A percentile compares a stretch with the other conserved stretches of the same genome.
These are phyloP conservation scores for Callocephalon fimbriatum DNA, from an alignment of 2,113 vertebrate species.

Conservation along the genomic window DNA sequence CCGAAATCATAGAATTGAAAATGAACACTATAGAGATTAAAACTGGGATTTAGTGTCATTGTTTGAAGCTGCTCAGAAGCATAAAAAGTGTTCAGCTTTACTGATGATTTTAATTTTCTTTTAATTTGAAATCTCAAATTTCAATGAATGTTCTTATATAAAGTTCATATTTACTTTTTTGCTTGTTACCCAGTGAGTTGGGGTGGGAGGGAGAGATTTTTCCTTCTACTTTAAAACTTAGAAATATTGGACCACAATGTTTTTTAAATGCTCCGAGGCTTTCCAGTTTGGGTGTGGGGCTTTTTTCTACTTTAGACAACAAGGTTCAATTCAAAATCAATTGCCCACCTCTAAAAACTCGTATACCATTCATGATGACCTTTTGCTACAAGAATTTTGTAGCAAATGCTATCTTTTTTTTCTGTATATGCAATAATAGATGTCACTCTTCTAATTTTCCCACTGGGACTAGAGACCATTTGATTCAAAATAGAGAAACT, in stretches of 20 bases:
- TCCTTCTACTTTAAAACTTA: background rate
- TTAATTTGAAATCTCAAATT: background rate
- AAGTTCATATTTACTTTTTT: background rate
- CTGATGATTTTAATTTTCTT: background rate
- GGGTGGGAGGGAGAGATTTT: background rate
- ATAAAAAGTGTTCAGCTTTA: background rate
- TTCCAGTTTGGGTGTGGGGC: background rate
- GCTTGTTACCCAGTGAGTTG: background rate
- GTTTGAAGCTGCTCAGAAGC: background rate
- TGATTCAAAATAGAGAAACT: background rate
- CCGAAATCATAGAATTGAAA: background rate
- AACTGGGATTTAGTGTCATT: background rate
- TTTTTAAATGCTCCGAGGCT: background rate
- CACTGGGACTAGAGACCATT: background rate
- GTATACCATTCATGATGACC: background rate
- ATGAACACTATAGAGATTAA: background rate
- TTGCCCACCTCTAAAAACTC: background rate
- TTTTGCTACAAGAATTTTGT: background rate
- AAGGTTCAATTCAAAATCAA: background rate
- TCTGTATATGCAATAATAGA: background rate
- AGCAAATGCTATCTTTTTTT: background rate
- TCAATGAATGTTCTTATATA: background rate
- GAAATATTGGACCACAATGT: background rate
- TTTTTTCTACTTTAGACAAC: background rate
- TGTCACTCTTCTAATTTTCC: background rate